Base-by-base conservation (phyloP, 2,797 vertebrate species). In the Rhodeus uyekii region DNA sequence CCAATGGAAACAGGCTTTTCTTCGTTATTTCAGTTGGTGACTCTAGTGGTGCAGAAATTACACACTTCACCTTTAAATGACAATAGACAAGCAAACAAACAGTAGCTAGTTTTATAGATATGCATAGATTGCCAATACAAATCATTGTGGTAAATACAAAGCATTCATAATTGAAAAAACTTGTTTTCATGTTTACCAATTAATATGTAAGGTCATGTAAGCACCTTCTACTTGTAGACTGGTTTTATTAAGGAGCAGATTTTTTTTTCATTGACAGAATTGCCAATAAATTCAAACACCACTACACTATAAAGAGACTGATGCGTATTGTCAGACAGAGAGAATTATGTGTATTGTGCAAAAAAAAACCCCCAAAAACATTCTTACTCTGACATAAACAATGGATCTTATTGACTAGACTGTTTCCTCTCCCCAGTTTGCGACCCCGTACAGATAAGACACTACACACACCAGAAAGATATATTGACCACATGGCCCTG, bases 401-500 rank as follows among this genome's bases (percentile, higher is more conserved):
- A 38, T 12, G 9, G 36, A 18, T 38, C 67, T 69, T 60, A 77
- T 72, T 60, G 55, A 81, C 61, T 60, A 53, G 78, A 81, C 74
- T 64, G 58, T 81, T 78, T 74, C 81, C 75, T 58, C 55, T 29
- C 53, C 76, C 68, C 48, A 78, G 55, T 42, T 83, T 81, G 78
- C 53, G 13, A n/a, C 50, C 53, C 75, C 53, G 8, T 13, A 22
- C 34, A 67, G 83, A 85, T 85, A 83, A 87, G 74, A 63, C 76
- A 78, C 44, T 68, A 68, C 76, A 83, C 72, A 83, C 80, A 8
- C 67, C 60, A 22, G 12, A 79, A 29, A 69, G 65, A 55, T 76
- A 50, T 32, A 22, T 80, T 79, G 80, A 82, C 72, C 86, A 87
- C 83, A 87, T 85, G 86, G 86, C 80, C 68, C 68, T 63, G 81